Evolutionary conservation across 2,797 vertebrate species (phyloP), one percentile per base, ranked within the genome.

Genomic region (Phoxinus dragarum): DNA sequence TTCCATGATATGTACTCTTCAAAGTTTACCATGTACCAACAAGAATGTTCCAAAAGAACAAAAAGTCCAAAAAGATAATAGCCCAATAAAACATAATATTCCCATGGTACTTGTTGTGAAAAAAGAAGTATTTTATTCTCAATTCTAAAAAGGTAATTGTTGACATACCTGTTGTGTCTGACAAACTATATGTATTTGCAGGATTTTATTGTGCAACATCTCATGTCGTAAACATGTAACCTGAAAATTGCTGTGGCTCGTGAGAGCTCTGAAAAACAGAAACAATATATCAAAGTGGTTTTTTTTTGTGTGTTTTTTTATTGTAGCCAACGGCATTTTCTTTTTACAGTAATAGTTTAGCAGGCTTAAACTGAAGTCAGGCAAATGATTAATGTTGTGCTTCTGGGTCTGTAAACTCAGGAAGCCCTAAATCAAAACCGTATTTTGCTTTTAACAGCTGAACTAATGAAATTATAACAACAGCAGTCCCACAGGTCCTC

Each of bases 351-450:
- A 81, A 82, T 90, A 88, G 83, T 86, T 91, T 54, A 86, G 81
- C 59, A 10, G 74, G 47, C 54, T 81, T 89, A 73, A 80, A 87
- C 77, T 56, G 31, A 56, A 82, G 36, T 68, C 7, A 78, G 59
- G 40, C 66, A 84, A 88, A 88, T 75, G 71, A 83, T 88, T 88
- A 82, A 91, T 89, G 82, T 59, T 85, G 81, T 82, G 84, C 38
- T 76, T 90, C 88, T 89, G 42, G 86, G 89, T 87, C 88, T 90
- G 81, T 52, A 91, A 87, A 91, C 85, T 89, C 90, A 92, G 90
- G 91, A 93, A 93, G 91, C 86, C n/a, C 85, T 92, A 90, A 93
- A 90, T 89, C 87, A 85, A 88, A 93, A 92, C 89, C 83, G 54
- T 88, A 84, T 89, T 87, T 78, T 86, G 40, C 80, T 88, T 89